A percentile compares a stretch with the other conserved stretches of the same genome.
Evolutionary conservation across 2,113 vertebrate genomes (phyloP).

Genomic region (Pungitius pungitius): DNA sequence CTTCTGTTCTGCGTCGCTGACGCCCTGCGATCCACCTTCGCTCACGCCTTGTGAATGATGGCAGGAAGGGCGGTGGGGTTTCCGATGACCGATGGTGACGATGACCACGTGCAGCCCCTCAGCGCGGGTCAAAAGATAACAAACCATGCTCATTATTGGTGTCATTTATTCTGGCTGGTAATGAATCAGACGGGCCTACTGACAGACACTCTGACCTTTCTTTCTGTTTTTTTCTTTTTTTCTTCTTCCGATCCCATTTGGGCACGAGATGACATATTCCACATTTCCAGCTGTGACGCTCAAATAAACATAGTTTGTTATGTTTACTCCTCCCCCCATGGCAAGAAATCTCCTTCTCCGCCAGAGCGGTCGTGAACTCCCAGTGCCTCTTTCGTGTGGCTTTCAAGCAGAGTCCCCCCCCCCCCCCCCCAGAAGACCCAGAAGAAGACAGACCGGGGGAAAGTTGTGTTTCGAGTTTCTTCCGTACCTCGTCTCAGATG

Average conservation of each 20-base stretch:
- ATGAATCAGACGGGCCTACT: slow-evolving; percentile 52
- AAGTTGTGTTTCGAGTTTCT: slow-evolving; percentile 69
- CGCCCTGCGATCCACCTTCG: slow-evolving; percentile 34
- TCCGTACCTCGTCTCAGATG: slow-evolving; percentile 70
- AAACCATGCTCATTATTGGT: slow-evolving; percentile 38
- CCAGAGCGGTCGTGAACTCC: slow-evolving; percentile 52
- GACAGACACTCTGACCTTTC: slow-evolving; percentile 53
- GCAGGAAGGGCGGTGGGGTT: slow-evolving; percentile 38
- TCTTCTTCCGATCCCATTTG: slow-evolving; percentile 21
- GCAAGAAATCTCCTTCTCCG: slow-evolving; percentile 41
- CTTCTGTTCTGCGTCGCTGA: slow-evolving; percentile 14
- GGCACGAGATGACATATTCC: slow-evolving; percentile 46
- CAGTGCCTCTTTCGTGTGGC: slow-evolving; percentile 61
- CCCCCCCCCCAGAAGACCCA: slow-evolving; percentile 53
- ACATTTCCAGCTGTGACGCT: slow-evolving; percentile 44
- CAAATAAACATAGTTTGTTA: slow-evolving; percentile 54
- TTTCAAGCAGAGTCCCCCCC: slow-evolving; percentile 56
- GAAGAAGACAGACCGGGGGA: slow-evolving; percentile 44
- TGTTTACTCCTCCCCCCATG: slow-evolving; percentile 7
- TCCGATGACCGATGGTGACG: slow-evolving; percentile 57
- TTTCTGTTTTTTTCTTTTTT: neutral
- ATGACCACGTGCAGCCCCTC: slow-evolving; percentile 65
- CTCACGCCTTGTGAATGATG: slow-evolving; percentile 62
- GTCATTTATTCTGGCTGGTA: slow-evolving; percentile 28
- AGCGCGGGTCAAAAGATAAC: slow-evolving; percentile 54